Conservation (phyloP, 2,888 invertebrate genomes). For the Drosophila barbarae region DNA sequence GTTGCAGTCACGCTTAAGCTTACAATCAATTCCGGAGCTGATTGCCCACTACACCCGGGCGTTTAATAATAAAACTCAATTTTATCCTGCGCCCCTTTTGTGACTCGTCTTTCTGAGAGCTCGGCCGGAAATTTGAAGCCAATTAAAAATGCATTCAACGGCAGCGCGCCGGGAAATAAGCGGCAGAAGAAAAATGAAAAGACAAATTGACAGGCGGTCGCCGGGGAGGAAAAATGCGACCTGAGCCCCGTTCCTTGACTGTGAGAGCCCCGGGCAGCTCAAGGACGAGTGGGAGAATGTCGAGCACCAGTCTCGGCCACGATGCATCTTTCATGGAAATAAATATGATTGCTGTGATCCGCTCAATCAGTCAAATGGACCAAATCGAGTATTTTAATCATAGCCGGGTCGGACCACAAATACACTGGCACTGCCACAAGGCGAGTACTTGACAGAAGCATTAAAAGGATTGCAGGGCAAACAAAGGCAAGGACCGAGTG, state of each 20-base stretch:
- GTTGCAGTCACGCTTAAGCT: slow-evolving; percentile 7
- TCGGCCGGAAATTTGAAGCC: slow-evolving; percentile 60
- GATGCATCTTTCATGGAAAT: slow-evolving; percentile 40
- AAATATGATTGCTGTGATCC: slow-evolving; percentile 50
- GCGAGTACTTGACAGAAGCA: slow-evolving; percentile 56
- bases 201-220: slow-evolving; percentile 59
- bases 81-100: slow-evolving; percentile 28
- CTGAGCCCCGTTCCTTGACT: slow-evolving; percentile 7
- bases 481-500: slow-evolving; percentile 40
- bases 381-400: slow-evolving; percentile 40
- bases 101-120: slow-evolving; percentile 32
- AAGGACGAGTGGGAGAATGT: slow-evolving; percentile 16
- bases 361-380: slow-evolving; percentile 56
- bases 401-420: slow-evolving; percentile 27
- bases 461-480: slow-evolving; percentile 58
- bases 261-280: slow-evolving; percentile 8
- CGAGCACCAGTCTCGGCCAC: neutral
- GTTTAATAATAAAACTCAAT: slow-evolving; percentile 57
- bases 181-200: slow-evolving; percentile 37
- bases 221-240: slow-evolving; percentile 24
- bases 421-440: slow-evolving; percentile 33
- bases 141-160: slow-evolving; percentile 66
- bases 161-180: slow-evolving; percentile 55
- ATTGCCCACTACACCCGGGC: slow-evolving; percentile 26
- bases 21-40: slow-evolving; percentile 30